A percentile compares a stretch with the other conserved stretches of the same genome.
Conservation (phyloP, 2,113 vertebrate genomes). For the Siphamia tubifer region DNA sequence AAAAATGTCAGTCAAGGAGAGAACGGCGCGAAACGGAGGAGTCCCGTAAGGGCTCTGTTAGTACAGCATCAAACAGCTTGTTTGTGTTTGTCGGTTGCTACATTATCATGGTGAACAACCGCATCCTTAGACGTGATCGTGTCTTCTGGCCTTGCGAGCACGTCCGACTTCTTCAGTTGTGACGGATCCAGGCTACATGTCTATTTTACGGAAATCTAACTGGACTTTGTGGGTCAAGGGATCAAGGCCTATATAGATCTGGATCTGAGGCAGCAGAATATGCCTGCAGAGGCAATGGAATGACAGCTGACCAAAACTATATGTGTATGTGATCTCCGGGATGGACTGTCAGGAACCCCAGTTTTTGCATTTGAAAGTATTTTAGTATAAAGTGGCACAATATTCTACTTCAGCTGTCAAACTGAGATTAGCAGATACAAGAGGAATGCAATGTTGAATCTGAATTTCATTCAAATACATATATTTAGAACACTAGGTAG, state of each 20-base stretch:
- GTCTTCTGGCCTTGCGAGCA: conserved; percentile 15
- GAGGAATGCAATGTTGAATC: no score
- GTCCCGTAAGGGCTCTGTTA: conserved; percentile 10
- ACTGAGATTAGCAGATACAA: background rate
- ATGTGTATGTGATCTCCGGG: background rate
- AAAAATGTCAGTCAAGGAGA: conserved; percentile 22
- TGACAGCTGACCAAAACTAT: background rate
- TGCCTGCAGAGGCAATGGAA: conserved; percentile 28
- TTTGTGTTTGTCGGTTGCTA: conserved; percentile 38
- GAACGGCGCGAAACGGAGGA: background rate
- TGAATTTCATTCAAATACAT: no score
- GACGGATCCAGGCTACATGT: background rate
- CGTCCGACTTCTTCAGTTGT: background rate
- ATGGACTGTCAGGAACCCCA: background rate
- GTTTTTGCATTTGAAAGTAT: background rate
- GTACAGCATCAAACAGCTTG: conserved; percentile 25
- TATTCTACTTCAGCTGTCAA: background rate
- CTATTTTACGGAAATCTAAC: conserved; percentile 21
- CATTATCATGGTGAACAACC: background rate
- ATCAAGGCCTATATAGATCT: conserved; percentile 9
- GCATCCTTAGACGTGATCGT: background rate
- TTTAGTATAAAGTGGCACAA: background rate
- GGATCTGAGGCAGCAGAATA: conserved; percentile 17
- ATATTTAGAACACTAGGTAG: no score
- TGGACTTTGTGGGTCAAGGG: conserved; percentile 18